Evolutionary conservation across 2,113 vertebrate genomes (phyloP).

Genomic region (Corapipo altera): DNA sequence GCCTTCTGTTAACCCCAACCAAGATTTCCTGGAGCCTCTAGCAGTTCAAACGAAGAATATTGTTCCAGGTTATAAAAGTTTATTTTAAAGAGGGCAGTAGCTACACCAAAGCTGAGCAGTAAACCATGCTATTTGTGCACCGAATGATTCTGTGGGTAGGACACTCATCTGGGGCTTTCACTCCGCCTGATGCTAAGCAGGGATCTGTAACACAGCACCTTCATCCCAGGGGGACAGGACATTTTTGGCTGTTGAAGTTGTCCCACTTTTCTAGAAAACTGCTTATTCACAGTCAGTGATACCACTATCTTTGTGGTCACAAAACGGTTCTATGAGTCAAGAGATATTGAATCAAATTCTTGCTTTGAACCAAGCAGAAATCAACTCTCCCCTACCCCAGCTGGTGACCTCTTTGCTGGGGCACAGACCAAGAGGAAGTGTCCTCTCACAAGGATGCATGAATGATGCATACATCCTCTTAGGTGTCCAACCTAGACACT

Average conservation of each 20-base stretch:
- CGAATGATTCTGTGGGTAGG: not conserved
- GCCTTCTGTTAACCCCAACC: not conserved
- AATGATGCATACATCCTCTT: rapidly evolving
- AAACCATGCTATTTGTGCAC: not conserved
- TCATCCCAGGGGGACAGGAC: not conserved
- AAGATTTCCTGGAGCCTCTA: not conserved
- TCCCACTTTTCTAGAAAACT: not conserved
- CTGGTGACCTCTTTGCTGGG: not conserved
- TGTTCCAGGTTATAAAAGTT: not conserved
- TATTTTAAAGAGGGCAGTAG: not conserved
- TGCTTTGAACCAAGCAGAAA: not conserved
- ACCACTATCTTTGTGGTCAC: not conserved
- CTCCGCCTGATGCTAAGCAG: not conserved
- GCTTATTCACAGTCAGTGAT: not conserved
- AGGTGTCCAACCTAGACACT: not conserved
- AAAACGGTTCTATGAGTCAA: not conserved
- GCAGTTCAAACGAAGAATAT: not conserved
- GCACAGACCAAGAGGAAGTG: not conserved
- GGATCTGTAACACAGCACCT: not conserved
- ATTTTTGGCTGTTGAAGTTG: not conserved
- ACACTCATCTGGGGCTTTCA: not conserved
- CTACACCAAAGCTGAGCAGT: not conserved
- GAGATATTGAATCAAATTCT: not conserved
- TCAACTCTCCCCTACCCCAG: not conserved
- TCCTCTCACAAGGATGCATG: not conserved